Evolutionary conservation across 2,797 vertebrate species (phyloP).

Genomic region (Acipenser transmontanus): DNA sequence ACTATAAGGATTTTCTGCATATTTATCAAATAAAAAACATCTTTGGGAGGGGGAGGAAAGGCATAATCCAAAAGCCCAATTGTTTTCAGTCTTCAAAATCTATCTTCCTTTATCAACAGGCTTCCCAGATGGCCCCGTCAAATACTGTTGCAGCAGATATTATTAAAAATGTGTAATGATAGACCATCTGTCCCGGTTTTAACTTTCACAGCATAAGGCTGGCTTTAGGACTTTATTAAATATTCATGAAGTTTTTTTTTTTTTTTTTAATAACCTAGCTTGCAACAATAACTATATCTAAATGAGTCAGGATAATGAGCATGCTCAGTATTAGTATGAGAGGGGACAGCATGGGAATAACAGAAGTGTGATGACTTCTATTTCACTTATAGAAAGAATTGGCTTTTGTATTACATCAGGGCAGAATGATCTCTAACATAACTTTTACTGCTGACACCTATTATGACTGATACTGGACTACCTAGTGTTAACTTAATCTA

Average conservation of each 20-base stretch:
- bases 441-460: too few relatives aligned
- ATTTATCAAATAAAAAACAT: not conserved
- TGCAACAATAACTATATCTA: not conserved
- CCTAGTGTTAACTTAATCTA: too few relatives aligned
- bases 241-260: not conserved
- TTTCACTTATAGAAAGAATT: not conserved
- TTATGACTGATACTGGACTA: too few relatives aligned
- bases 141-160: not conserved
- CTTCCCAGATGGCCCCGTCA: constrained; percentile 1
- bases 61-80: not conserved
- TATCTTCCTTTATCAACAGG: not conserved
- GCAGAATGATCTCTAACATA: not conserved
- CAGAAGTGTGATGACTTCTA: not conserved
- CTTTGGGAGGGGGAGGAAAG: not conserved
- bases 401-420: not conserved
- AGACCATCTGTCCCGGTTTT: constrained; percentile 3
- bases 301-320: constrained; percentile 6
- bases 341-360: not conserved
- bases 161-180: constrained; percentile 9
- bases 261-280: not conserved
- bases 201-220: constrained; percentile 7
- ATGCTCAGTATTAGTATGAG: not conserved
- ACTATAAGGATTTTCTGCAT: not conserved
- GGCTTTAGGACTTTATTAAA: constrained; percentile 1
- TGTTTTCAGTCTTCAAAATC: constrained; percentile 2